phyloP scores from a whole-genome alignment of 2,888 invertebrate species.

The Eumerus sabulonum region DNA sequence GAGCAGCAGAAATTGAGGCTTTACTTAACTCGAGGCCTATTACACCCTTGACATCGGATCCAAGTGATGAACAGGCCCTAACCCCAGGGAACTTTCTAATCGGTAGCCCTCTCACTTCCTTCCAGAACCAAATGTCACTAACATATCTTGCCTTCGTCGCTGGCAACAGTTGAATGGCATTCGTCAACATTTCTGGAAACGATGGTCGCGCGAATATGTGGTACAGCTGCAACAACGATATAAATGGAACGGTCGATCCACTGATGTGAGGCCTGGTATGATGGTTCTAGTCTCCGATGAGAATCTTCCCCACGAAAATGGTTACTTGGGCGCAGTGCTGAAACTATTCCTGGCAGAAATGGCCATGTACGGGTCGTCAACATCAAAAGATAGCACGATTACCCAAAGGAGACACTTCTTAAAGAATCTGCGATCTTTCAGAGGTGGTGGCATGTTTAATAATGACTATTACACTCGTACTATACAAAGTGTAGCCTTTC shows the following conservation, averaged over 20 bases:
- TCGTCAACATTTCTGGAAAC: conserved; percentile 19
- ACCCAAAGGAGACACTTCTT: conserved; percentile 26
- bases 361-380: conserved; percentile 26
- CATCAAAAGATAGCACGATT: conserved; percentile 36
- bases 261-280: background rate
- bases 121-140: conserved; percentile 16
- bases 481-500: too few relatives aligned
- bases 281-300: conserved; percentile 9
- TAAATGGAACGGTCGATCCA: conserved; percentile 7
- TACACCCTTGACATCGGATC: conserved; percentile 40
- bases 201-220: conserved; percentile 21
- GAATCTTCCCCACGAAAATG: conserved; percentile 38
- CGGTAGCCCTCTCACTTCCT: conserved; percentile 29
- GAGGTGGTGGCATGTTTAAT: conserved; percentile 36
- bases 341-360: conserved; percentile 23
- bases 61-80: conserved; percentile 50
- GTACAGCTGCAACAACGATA: conserved; percentile 17
- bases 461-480: too few relatives aligned
- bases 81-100: conserved; percentile 50
- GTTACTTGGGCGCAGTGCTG: conserved; percentile 37
- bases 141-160: background rate
- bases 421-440: conserved; percentile 41
- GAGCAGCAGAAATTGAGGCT: conserved; percentile 49
- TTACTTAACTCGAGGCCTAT: conserved; percentile 56
- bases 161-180: conserved; percentile 17